Evolutionary conservation across 2,888 invertebrate genomes (phyloP).

Genomic region (Notodonta dromedarius): DNA sequence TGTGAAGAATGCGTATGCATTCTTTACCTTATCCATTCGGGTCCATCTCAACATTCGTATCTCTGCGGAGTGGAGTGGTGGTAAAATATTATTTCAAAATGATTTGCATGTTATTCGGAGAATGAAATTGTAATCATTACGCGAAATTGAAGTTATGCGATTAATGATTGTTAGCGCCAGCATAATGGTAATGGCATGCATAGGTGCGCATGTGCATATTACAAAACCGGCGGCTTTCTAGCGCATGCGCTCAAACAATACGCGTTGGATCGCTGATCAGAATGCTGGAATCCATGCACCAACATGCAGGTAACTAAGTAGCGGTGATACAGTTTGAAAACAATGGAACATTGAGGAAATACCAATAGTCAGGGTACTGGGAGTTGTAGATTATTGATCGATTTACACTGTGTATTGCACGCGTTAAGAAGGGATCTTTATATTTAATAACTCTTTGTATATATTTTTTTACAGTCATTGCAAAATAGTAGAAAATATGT

Average conservation of each 20-base stretch:
- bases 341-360: background rate
- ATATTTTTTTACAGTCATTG: too few relatives aligned
- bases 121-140: conserved; percentile 2
- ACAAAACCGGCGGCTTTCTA: conserved; percentile 63
- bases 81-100: too few relatives aligned
- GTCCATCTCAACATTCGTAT: too few relatives aligned
- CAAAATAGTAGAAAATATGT: too few relatives aligned
- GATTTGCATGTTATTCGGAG: background rate
- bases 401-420: too few relatives aligned
- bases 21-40: too few relatives aligned
- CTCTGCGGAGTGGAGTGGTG: too few relatives aligned
- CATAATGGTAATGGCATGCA: conserved; percentile 43
- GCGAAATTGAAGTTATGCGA: conserved; percentile 3
- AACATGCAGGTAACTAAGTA: conserved; percentile 15
- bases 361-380: background rate
- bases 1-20: too few relatives aligned
- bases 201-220: conserved; percentile 51
- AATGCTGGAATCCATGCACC: conserved; percentile 36
- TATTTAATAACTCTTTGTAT: too few relatives aligned
- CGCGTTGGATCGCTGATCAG: conserved; percentile 31
- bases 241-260: conserved; percentile 55
- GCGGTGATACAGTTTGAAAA: conserved; percentile 19
- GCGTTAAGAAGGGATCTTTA: too few relatives aligned
- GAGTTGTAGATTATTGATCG: too few relatives aligned
- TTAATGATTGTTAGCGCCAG: conserved; percentile 18